Evolutionary conservation across 2,888 invertebrate genomes (phyloP).

Genomic region (Rhagonycha fulva): DNA sequence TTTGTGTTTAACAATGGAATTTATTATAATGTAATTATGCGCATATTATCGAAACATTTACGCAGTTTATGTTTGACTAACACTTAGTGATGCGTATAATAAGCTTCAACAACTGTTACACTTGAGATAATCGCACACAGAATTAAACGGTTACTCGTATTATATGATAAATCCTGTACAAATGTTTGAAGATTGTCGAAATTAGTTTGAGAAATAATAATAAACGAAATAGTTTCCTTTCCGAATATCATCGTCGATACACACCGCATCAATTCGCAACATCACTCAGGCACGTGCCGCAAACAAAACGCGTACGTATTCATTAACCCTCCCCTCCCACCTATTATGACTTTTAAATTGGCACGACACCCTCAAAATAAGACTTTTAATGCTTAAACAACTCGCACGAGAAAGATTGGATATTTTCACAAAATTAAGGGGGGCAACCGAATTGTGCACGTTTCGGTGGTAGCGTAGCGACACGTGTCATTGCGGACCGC

Average conservation of each 20-base stretch:
- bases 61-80: conserved; percentile 50
- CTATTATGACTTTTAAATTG: conserved; percentile 2
- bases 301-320: neutral
- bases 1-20: conserved; percentile 10
- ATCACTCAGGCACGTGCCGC: conserved; percentile 35
- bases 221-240: neutral
- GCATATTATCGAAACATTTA: conserved; percentile 28
- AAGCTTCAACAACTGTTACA: conserved; percentile 45
- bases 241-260: neutral
- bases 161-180: conserved; percentile 2
- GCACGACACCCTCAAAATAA: neutral
- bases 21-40: conserved; percentile 24
- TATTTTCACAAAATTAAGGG: neutral
- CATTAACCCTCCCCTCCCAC: conserved; percentile 1
- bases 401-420: neutral
- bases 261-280: conserved; percentile 35
- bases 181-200: neutral
- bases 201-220: neutral
- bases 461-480: conserved; percentile 33
- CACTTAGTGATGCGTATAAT: conserved; percentile 52
- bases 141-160: conserved; percentile 15
- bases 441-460: conserved; percentile 27
- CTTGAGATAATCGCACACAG: conserved; percentile 26
- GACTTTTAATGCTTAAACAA: neutral
- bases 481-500: conserved; percentile 39